Base-by-base conservation (phyloP, 2,113 vertebrate genomes). In the Coregonus clupeaformis region DNA sequence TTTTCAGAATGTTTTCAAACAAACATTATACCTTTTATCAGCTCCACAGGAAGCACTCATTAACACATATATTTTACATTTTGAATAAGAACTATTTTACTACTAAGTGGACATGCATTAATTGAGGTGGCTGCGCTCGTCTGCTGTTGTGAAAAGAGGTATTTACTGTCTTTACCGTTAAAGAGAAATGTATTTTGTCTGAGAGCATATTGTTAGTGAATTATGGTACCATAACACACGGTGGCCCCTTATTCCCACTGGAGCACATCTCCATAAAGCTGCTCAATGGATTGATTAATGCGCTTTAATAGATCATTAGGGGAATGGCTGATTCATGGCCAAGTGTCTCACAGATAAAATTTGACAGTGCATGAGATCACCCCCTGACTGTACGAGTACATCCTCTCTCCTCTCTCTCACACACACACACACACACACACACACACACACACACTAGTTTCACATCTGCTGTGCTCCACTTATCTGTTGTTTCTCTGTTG, bases 401-500 rank as follows among this genome's bases (percentile, higher is more conserved):
- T 2, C 59, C 0, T 7, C 16, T 7, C 22, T 12, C 22, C 1
- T 14, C 67, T 2, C 67, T 2, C 27, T 47, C 67, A 69, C 30
- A 42, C 67, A 47, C 67, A 69, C 32, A 45, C 67, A 69, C 67
- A 69, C 42, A 36, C 22, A 63, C 29, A 49, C 13, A 65, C 22
- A 57, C 14, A 67, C 42, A 6, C 42, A 52, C 49, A 18, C 49
- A 52, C 12, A 52, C 18, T n/a, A 45, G 22, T 64, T 42, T 68
- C 24, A 68, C 30, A 68, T n/a, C 60, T n/a, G 60, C n/a, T 62
- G 60, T 62, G 18, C 30, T 3, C 55, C 2, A 32, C 32, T 68
- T 25, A 49, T 27, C 42, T 69, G 9, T 42, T 74, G 59, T 42
- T 67, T 80, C 47, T 68, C 14, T 75, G 24, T 68, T 85, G 30